Base-by-base conservation (phyloP, 2,113 vertebrate genomes). In the Tringa solitaria region DNA sequence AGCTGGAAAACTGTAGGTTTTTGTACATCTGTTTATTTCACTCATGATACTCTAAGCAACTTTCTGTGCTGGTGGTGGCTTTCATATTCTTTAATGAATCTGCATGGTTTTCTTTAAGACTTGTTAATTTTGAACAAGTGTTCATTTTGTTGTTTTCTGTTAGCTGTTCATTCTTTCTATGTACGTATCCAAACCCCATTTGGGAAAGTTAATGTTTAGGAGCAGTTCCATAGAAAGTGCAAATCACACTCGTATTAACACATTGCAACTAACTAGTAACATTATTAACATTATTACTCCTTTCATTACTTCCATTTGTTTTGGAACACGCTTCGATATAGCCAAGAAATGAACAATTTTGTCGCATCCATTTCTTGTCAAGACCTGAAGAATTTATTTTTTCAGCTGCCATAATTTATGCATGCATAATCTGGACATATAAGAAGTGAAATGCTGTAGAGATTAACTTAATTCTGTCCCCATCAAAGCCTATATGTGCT, bases 221-320 rank as follows among this genome's bases (percentile, higher is more conserved):
- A 61, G 11, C 51, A 41, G 28, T 57, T 85, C 19, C 14, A 13
- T 1, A 48, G 69, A 67, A 30, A 43, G 6, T 79, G 43, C 41
- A 56, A 84, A 56, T 7, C 28, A 27, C 4, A 27, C 4, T 72
- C 0, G 0, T 46, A 12, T 30, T 35, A 61, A 33, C 30, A 33
- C 6, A 4, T 26, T 45, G 80, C 4, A 45, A 75, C 5, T 54
- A 33, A 46, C 23, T 48, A 37, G 11, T 73, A 43, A 28, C 23
- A 39, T 24, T 3, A 8, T 35, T 50, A 35, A 33, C 16, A 33
- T 51, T 0, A 1, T 48, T 84, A 20, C 10, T 74, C 5, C 45
- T 88, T 79, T 51, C 14, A 13, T 70, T 76, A 41, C 23, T 74
- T 61, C 27, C 4, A 6, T 70, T 78, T 83, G 19, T 56, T 90